phyloP scores from a whole-genome alignment of 2,113 vertebrate genomes.

The Hucho hucho region DNA sequence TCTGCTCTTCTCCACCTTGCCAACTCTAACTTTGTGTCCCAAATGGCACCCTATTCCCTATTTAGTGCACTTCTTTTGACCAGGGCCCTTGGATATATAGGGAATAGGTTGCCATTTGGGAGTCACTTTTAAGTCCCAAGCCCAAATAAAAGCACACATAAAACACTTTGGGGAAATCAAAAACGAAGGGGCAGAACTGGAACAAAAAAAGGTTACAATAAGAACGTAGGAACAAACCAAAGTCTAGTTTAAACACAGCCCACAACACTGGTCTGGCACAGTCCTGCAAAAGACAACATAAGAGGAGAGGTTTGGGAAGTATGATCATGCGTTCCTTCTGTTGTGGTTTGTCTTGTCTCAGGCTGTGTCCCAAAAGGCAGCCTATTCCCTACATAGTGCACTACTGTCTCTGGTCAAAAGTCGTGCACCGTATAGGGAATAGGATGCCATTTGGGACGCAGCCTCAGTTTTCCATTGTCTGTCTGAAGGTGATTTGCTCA shows the following conservation, averaged over 20 bases:
- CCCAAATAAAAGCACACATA: conserved; percentile 63
- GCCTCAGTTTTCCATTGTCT: no score
- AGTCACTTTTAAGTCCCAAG: background rate
- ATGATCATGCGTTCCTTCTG: background rate
- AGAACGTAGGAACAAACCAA: conserved; percentile 18
- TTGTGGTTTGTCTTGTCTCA: background rate
- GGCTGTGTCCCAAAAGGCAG: no score
- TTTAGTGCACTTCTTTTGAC: no score
- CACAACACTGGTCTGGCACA: conserved; percentile 1
- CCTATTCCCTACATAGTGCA: no score
- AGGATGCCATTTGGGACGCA: no score
- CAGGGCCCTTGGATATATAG: no score
- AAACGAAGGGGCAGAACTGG: conserved; percentile 12
- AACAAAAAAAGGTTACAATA: conserved; percentile 43
- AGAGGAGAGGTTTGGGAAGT: background rate
- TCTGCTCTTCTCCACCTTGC: conserved; percentile 58
- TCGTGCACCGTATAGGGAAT: no score
- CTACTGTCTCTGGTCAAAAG: no score
- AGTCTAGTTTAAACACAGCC: conserved; percentile 11
- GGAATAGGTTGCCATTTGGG: no score
- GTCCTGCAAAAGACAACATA: background rate
- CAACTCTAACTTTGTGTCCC: conserved; percentile 10
- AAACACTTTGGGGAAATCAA: conserved; percentile 69
- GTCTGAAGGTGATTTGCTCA: conserved; percentile 39
- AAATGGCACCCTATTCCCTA: no score